Base-by-base conservation (phyloP, 2,113 vertebrate genomes). In the Pogona vitticeps region DNA sequence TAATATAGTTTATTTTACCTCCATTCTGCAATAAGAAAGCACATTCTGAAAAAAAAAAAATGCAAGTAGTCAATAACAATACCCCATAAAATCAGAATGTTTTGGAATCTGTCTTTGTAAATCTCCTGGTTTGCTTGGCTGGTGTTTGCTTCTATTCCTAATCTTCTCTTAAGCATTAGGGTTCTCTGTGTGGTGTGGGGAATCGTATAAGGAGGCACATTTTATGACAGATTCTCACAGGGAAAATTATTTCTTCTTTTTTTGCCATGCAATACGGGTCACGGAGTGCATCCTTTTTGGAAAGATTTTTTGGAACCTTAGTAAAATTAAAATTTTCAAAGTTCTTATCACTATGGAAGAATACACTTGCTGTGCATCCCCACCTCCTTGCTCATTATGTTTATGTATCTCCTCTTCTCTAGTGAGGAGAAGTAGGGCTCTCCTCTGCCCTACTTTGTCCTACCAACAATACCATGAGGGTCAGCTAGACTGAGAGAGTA, bases 1-100 rank as follows among this genome's bases (percentile, higher is more conserved):
- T 98, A 92, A 84, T 0, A 0, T 65, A 12, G 6, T 6, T 14
- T 67, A 46, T n/a, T n/a, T n/a, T n/a, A n/a, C n/a, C n/a, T n/a
- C n/a, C n/a, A n/a, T n/a, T n/a, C n/a, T n/a, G n/a, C n/a, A n/a
- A n/a, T n/a, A n/a, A n/a, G n/a, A n/a, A n/a, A n/a, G n/a, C n/a
- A n/a, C n/a, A n/a, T n/a, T n/a, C n/a, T n/a, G n/a, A n/a, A n/a
- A n/a, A n/a, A n/a, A n/a, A 42, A 65, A 63, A 65, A 52, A 28
- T 56, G 31, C 58, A 81, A 75, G 23, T 0, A 81, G 15, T 76
- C 33, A 42, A 76, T 65, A 38, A 46, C 21, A 75, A 38, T 20
- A 70, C 52, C 18, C n/a, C 33, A 42, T 61, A 59, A 79, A 70
- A 3, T 26, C 26, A 70, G 63, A 52, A 58, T 71, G 65, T 23